Percentiles rank a stretch among this genome's conserved stretches.
These are phyloP conservation scores for Mesorhabditis sp. DNA, from an alignment of 2,888 invertebrate species.

Conservation along the genomic window DNA sequence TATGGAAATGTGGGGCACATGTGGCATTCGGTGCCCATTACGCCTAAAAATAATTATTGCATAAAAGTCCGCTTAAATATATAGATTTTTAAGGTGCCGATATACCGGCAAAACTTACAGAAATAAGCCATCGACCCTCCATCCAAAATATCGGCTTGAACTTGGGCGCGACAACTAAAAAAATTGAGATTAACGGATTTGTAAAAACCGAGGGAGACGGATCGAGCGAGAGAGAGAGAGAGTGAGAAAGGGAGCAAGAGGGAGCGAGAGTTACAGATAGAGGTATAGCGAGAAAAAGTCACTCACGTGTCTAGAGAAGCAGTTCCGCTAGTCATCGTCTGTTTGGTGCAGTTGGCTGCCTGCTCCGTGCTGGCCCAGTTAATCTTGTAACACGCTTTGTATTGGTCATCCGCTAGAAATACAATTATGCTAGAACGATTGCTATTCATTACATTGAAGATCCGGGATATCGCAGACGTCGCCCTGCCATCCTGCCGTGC, in stretches of 20 bases:
- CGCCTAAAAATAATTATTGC: background rate
- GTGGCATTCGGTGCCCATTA: background rate
- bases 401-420: constrained; percentile 3
- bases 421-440: background rate
- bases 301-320: too few species aligned
- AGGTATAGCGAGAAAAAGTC: too few species aligned
- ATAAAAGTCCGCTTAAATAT: background rate
- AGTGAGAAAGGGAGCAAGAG: too few species aligned
- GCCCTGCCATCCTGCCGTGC: constrained; percentile 5
- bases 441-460: background rate
- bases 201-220: background rate
- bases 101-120: background rate
- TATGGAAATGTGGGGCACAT: background rate
- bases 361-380: background rate
- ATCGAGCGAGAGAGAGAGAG: background rate
- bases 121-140: constrained; percentile 2
- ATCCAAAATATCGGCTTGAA: background rate
- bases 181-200: background rate
- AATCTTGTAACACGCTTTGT: background rate
- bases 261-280: too few species aligned
- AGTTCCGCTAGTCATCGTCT: background rate
- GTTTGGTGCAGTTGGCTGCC: background rate
- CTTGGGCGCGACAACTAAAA: background rate
- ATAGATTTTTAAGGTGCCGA: background rate
- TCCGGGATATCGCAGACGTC: background rate